A percentile compares a stretch with the other conserved stretches of the same genome.
Conservation (phyloP, 37 sponge, comb jelly and placozoan genomes). For the Eunapius fragilis region DNA sequence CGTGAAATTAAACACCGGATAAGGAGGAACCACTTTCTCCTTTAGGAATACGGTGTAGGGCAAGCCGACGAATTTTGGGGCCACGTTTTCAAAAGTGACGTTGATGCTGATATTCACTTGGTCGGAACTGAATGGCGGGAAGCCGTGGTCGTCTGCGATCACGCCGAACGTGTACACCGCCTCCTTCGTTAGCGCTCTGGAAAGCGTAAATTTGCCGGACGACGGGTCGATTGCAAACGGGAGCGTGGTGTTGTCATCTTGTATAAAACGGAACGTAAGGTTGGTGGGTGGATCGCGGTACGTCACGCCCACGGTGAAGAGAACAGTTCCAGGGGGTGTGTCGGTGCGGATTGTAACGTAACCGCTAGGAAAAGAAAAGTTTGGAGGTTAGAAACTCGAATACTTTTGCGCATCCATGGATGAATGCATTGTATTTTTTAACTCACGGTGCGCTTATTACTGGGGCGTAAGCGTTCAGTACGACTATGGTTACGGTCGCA, state of each 20-base stretch:
- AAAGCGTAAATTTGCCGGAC: constrained; percentile 19
- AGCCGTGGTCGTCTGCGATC: constrained; percentile 46
- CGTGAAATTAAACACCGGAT: constrained; percentile 1
- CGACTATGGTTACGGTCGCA: not conserved
- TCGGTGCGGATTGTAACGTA: constrained; percentile 12
- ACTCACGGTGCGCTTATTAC: not conserved
- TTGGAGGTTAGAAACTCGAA: too few relatives aligned
- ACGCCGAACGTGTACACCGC: constrained; percentile 26
- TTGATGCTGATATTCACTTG: constrained; percentile 39
- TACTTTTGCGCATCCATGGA: too few relatives aligned
- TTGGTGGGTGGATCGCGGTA: constrained; percentile 38
- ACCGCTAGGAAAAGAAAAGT: not conserved
- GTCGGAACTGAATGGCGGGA: constrained; percentile 45
- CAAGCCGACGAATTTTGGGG: constrained; percentile 26
- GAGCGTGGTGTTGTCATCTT: constrained; percentile 5
- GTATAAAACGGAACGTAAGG: constrained; percentile 29
- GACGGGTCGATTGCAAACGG: constrained; percentile 32
- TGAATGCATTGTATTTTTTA: too few relatives aligned
- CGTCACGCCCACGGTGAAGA: constrained; percentile 29
- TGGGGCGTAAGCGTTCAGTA: not conserved
- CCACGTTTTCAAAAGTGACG: constrained; percentile 48
- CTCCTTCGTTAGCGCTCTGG: not conserved
- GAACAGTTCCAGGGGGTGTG: not conserved
- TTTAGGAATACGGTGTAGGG: not conserved
- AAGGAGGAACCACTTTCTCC: constrained; percentile 46